These are phyloP conservation scores for Amblyraja radiata DNA, from an alignment of 2,797 vertebrate genomes.

Conservation along the genomic window DNA sequence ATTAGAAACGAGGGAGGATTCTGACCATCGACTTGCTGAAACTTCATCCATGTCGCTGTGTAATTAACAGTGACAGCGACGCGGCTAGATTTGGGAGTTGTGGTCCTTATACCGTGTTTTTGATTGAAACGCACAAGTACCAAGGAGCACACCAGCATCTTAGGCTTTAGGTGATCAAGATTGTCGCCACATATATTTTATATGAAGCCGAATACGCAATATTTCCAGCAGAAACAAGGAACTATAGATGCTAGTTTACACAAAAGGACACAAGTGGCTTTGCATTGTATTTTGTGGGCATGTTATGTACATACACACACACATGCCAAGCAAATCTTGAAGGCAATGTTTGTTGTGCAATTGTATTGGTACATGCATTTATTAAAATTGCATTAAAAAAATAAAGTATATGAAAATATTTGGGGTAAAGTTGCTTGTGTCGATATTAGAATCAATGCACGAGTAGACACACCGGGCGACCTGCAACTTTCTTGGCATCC, in stretches of 20 bases:
- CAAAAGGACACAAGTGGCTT: too few relatives aligned
- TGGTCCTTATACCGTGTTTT: background rate
- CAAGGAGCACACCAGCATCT: background rate
- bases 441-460: background rate
- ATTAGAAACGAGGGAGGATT: too few relatives aligned
- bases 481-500: constrained; percentile 56
- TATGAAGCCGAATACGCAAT: background rate
- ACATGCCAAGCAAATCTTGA: background rate
- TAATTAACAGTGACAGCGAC: background rate
- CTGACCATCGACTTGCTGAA: background rate
- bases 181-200: background rate
- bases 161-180: background rate
- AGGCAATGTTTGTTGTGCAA: background rate
- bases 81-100: background rate
- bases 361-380: background rate
- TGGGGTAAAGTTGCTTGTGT: too few relatives aligned
- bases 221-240: background rate
- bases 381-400: too few relatives aligned
- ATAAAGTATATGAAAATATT: too few relatives aligned
- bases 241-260: too few relatives aligned
- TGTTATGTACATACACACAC: background rate
- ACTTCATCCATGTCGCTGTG: background rate
- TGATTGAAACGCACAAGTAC: background rate
- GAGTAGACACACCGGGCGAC: constrained; percentile 42
- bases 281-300: too few relatives aligned